Evolutionary conservation across 1,140 invertebrate species (phyloP).

Genomic region (Nomia melanderi): DNA sequence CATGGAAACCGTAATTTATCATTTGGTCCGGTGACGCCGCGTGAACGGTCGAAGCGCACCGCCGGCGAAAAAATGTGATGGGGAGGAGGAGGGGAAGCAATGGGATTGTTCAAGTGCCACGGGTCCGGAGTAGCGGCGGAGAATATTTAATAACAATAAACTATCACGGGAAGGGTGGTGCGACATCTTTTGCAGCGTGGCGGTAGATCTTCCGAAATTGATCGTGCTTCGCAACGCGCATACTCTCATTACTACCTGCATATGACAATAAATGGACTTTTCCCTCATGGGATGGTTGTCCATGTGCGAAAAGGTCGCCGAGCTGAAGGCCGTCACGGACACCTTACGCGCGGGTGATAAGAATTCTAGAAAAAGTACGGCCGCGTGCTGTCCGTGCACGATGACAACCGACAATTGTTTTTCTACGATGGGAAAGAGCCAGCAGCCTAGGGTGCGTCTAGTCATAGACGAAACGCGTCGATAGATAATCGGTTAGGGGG

Average conservation of each 20-base stretch:
- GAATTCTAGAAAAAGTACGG: background rate
- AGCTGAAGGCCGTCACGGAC: background rate
- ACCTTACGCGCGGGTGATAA: background rate
- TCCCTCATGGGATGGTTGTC: constrained; percentile 12
- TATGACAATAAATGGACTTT: constrained; percentile 63
- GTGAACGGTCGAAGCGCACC: background rate
- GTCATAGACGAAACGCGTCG: constrained; percentile 4
- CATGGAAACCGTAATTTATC: constrained; percentile 12
- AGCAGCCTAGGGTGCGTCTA: constrained; percentile 51
- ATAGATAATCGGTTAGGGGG: background rate
- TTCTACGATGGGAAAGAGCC: background rate
- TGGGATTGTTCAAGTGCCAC: too few species aligned
- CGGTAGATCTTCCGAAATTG: constrained; percentile 65
- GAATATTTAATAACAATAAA: constrained; percentile 60
- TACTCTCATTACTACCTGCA: constrained; percentile 61
- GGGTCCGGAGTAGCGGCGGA: background rate
- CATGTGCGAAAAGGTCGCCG: constrained; percentile 20
- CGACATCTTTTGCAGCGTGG: constrained; percentile 61
- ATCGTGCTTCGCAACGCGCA: constrained; percentile 64
- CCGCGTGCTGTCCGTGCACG: background rate
- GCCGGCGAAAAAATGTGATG: background rate
- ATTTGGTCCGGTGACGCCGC: background rate
- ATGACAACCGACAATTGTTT: constrained; percentile 10
- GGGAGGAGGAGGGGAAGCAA: background rate
- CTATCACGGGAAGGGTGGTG: constrained; percentile 34